phyloP scores from a whole-genome alignment of 2,797 vertebrate genomes.

The Pelodytes ibericus region DNA sequence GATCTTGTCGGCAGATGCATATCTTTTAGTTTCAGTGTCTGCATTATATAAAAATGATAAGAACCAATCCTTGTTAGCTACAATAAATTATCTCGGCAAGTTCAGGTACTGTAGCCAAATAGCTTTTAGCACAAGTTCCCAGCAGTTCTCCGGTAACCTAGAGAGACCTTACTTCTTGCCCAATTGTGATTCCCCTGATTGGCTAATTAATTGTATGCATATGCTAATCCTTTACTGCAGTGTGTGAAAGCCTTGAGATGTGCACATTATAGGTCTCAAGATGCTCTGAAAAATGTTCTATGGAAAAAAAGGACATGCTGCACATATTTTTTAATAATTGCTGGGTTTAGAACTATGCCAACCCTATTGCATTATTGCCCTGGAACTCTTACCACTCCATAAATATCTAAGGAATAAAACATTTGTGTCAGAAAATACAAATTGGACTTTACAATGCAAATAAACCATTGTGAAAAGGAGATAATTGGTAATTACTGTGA shows the following conservation, averaged over 20 bases:
- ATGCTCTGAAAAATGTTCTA: constrained; percentile 16
- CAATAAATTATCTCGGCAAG: constrained; percentile 50
- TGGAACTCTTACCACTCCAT: neutral
- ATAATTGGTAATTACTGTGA: neutral
- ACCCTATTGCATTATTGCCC: neutral
- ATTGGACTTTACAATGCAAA: constrained; percentile 2
- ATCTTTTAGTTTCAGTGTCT: constrained; percentile 33
- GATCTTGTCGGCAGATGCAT: constrained; percentile 45
- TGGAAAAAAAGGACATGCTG: neutral
- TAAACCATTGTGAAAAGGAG: neutral
- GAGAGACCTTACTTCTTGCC: constrained; percentile 41
- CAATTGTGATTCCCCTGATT: constrained; percentile 21
- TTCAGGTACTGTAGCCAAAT: constrained; percentile 32
- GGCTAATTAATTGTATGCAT: constrained; percentile 44
- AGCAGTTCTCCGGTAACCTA: constrained; percentile 37
- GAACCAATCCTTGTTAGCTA: constrained; percentile 36
- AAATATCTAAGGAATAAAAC: constrained; percentile 15
- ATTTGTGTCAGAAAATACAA: neutral
- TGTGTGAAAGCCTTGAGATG: constrained; percentile 5
- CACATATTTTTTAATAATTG: constrained; percentile 28
- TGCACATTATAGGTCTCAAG: constrained; percentile 13
- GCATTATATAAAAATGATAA: constrained; percentile 41
- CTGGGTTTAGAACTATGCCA: neutral
- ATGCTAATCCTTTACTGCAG: constrained; percentile 14
- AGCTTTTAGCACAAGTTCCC: constrained; percentile 47